Evolutionary conservation across 2,888 invertebrate species (phyloP), one percentile per base, ranked within the genome.

Genomic region (Lagria hirta): DNA sequence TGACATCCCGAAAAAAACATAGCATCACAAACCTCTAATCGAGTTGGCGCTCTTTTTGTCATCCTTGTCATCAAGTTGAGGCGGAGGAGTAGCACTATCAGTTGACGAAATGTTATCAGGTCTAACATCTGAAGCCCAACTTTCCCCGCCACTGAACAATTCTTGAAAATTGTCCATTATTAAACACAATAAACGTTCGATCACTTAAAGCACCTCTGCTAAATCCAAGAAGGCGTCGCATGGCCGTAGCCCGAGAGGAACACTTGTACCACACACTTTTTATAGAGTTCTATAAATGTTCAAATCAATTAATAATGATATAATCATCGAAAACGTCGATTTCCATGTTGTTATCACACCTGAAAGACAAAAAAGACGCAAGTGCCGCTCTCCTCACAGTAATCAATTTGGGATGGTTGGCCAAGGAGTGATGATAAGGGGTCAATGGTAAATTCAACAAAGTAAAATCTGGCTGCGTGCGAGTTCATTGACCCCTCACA

Each of bases 31-130:
- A 83, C 83, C 83, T 82, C 82, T 72, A 53, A 83, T 83, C 33
- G 82, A 82, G 65, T 82, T 83, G 37, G 79, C 80, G 47, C 75
- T 77, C 66, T 80, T 81, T 66, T 77, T 75, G 55, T 80, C 79
- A 69, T 79, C 77, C 43, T 62, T 64, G 18, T 64, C 64, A 35
- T 65, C 67, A 29, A 57, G 51, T 17, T 55, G 59, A 33, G 33
- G 60, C 37, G 55, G 66, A 1, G 81, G 79, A 6, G 81, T 80
- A 5, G 81, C 79, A 51, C 80, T 80, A 59, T 80, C 81, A 2
- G 78, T 79, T 12, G 79, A 69, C 34, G 68, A 62, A 28, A 63
- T 61, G 28, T 58, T 58, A 26, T 60, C 60, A n/a, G 48, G 46
- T 43, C 57, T 55, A 12, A 54, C 32, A 41, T 60, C 62, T n/a